These are phyloP conservation scores for Pantala flavescens DNA, from an alignment of 1,140 invertebrate genomes.

Conservation along the genomic window DNA sequence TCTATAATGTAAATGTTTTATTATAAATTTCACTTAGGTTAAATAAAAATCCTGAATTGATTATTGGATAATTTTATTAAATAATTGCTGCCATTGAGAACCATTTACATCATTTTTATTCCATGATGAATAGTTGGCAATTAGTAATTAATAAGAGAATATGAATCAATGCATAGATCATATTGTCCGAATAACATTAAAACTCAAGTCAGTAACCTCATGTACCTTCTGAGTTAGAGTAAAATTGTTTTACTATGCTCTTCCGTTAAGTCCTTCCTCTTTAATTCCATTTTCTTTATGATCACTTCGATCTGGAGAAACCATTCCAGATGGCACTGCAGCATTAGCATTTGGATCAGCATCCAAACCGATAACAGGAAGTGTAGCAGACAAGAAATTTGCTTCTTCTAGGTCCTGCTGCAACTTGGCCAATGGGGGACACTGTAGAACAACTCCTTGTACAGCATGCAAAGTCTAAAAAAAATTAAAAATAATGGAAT, in stretches of 20 bases:
- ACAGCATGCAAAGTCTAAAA: constrained; percentile 34
- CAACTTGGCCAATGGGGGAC: constrained; percentile 32
- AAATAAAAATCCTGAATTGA: background rate
- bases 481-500: constrained; percentile 11
- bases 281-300: background rate
- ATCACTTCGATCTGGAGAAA: constrained; percentile 16
- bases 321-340: constrained; percentile 14
- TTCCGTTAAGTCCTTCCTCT: background rate
- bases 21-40: too few species aligned
- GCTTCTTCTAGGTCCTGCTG: constrained; percentile 36
- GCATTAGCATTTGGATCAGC: constrained; percentile 36
- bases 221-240: background rate
- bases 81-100: background rate
- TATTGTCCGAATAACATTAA: background rate
- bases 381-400: constrained; percentile 34
- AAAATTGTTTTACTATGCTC: background rate
- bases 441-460: constrained; percentile 34
- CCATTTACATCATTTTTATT: background rate
- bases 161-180: background rate
- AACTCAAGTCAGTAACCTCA: background rate
- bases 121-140: background rate
- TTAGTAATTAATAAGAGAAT: background rate
- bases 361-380: constrained; percentile 28
- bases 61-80: background rate
- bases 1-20: too few species aligned